phyloP scores from a whole-genome alignment of 2,888 invertebrate species.

The Xestia rhomboidea region DNA sequence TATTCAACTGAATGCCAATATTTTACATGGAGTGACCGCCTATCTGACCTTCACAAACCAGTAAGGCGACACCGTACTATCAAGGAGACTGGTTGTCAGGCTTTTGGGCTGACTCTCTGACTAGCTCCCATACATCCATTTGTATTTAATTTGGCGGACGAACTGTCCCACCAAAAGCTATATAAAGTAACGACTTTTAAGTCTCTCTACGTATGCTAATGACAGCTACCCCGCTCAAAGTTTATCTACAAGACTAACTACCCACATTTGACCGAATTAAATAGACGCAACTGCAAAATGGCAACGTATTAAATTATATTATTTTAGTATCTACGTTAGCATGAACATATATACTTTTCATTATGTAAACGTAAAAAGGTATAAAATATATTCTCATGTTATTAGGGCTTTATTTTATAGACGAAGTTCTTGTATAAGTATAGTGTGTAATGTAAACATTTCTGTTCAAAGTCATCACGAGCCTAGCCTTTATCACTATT shows the following conservation, averaged over 20 bases:
- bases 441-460: background rate
- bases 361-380: background rate
- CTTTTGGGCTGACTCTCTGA: background rate
- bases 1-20: background rate
- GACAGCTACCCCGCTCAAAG: conserved; percentile 44
- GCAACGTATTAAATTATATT: background rate
- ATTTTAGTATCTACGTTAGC: background rate
- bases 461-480: background rate
- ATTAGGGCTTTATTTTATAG: background rate
- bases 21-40: background rate
- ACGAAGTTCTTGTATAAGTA: background rate
- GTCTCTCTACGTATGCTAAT: conserved; percentile 20
- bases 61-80: too few relatives aligned
- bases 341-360: background rate
- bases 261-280: conserved; percentile 13
- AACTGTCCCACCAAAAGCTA: background rate
- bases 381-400: background rate
- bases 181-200: background rate
- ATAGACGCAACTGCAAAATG: conserved; percentile 6
- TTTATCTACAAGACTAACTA: conserved; percentile 40
- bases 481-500: background rate
- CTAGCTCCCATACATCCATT: background rate
- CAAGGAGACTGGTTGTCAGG: background rate
- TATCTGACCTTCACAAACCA: background rate
- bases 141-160: background rate